Percentiles rank a stretch among this genome's conserved stretches.
Conservation (phyloP, 2,797 vertebrate genomes). For the Anniella stebbinsi region DNA sequence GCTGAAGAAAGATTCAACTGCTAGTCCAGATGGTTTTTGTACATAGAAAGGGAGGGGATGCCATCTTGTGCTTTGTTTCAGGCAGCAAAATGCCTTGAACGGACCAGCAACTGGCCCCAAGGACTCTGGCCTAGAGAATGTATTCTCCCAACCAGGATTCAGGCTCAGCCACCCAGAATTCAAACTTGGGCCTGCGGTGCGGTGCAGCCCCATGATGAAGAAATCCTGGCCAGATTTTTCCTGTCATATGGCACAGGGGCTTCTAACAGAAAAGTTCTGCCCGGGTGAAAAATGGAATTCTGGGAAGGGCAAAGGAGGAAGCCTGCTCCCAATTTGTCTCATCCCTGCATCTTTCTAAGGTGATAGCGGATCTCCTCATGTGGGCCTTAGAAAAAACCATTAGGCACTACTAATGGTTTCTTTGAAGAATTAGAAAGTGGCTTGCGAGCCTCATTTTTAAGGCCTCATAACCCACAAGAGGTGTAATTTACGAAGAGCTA, state of each 20-base stretch:
- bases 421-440: constrained; percentile 34
- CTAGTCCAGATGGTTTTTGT: too few relatives aligned
- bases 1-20: too few relatives aligned
- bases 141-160: not conserved
- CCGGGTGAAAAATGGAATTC: not conserved
- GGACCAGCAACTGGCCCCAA: not conserved
- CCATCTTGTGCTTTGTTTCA: too few relatives aligned
- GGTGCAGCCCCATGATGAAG: not conserved
- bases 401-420: constrained; percentile 15
- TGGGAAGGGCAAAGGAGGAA: not conserved
- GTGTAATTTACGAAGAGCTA: constrained; percentile 23
- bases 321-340: not conserved
- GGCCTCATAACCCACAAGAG: constrained; percentile 2
- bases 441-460: not conserved
- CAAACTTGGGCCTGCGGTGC: not conserved
- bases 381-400: not conserved
- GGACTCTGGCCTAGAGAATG: not conserved
- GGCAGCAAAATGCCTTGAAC: too few relatives aligned
- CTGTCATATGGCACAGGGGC: not conserved
- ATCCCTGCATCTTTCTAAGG: not conserved
- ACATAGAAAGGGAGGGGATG: too few relatives aligned
- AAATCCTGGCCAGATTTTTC: not conserved
- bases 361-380: not conserved
- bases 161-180: not conserved
- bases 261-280: not conserved